Evolutionary conservation across 1,140 invertebrate genomes (phyloP), one percentile per base, ranked within the genome.

Genomic region (Ctenoplectra terminalis): DNA sequence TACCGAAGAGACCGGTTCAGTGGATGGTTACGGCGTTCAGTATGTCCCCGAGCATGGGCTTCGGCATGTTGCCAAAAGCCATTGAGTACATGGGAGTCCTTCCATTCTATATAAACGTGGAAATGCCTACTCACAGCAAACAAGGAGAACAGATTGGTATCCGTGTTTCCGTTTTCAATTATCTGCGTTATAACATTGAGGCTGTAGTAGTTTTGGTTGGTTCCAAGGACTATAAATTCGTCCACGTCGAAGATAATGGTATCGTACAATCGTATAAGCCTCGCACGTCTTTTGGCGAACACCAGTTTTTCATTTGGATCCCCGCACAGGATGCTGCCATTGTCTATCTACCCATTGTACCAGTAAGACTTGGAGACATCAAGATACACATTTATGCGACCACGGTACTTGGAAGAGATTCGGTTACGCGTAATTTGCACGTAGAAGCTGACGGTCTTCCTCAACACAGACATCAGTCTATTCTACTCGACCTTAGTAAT

Each of bases 61-160:
- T 99, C 81, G 98, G 98, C 17, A 97, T 99, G 95, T 91, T 99
- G 40, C 94, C 95, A 15, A 95, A 94, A 67, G 96, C 98, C 0
- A 94, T 98, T 23, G 96, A 96, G 93, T 98, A 98, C 91, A 95
- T 96, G 46, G 98, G 97, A 6, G 96, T 98, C 0, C 94, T 98
- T 29, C 98, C 98, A 37, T 99, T 99, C 95, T 99, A 97, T 92
- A 99, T 99, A 63, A 98, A 98, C 87, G 97, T 99, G 17, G 98
- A 99, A 93, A 98, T 99, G 95, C 98, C 99, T 0, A 95, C 94
- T 1, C 92, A 94, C 23, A 97, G 97, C 87, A 95, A 96, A 31
- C 97, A 98, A 90, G 98, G 98, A 29, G 99, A 99, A 94, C 98
- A 99, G 93, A 95, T 99, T 48, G 98, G 98, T 7, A 95, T 99